Conservation (phyloP, 2,797 vertebrate species). For the Enteromius fasciolatus region DNA sequence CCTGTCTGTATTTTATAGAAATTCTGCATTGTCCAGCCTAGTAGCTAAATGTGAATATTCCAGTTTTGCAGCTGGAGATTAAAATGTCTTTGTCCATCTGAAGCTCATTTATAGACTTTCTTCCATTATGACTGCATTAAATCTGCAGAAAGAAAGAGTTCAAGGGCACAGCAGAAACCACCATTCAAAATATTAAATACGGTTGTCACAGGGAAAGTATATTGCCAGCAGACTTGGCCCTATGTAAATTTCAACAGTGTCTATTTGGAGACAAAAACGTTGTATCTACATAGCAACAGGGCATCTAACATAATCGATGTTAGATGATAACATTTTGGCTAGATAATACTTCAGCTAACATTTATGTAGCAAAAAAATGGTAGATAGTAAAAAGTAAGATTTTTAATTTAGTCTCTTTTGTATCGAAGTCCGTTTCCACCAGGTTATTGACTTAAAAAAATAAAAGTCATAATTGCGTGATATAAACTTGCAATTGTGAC, state of each 20-base stretch:
- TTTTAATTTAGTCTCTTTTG: too few species aligned
- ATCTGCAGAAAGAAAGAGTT: slow-evolving; percentile 79
- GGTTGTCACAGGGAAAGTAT: slow-evolving; percentile 77
- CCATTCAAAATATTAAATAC: slow-evolving; percentile 83
- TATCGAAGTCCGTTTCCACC: too few species aligned
- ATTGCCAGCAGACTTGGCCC: slow-evolving; percentile 76
- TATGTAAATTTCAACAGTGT: slow-evolving; percentile 76
- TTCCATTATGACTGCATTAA: slow-evolving; percentile 81
- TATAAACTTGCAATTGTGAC: too few species aligned
- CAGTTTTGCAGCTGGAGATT: slow-evolving; percentile 73
- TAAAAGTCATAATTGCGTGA: too few species aligned
- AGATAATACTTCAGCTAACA: neutral
- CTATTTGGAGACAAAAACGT: slow-evolving; percentile 73
- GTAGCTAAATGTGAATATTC: slow-evolving; percentile 73
- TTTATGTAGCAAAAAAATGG: too few species aligned
- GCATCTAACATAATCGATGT: too few species aligned
- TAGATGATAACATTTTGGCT: neutral
- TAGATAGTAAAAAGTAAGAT: too few species aligned
- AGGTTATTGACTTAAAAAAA: too few species aligned
- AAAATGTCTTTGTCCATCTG: slow-evolving; percentile 78
- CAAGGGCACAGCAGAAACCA: slow-evolving; percentile 79
- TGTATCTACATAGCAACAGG: slow-evolving; percentile 71
- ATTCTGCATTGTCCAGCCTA: slow-evolving; percentile 74
- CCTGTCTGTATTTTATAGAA: slow-evolving; percentile 74
- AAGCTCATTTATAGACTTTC: slow-evolving; percentile 76